phyloP scores from a whole-genome alignment of 2,888 invertebrate species.

The Amphimallon solstitiale region DNA sequence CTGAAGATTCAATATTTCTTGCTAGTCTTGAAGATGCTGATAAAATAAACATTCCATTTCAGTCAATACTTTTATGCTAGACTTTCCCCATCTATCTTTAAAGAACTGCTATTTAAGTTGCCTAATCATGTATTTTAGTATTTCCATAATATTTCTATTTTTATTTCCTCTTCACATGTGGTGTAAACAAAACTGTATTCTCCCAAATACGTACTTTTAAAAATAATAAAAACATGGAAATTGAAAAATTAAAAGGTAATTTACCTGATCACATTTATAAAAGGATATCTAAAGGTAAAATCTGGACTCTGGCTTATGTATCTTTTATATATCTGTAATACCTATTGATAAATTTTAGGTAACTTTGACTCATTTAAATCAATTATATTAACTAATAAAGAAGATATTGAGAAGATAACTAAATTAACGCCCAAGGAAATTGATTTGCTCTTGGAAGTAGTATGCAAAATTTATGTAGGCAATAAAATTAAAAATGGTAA shows the following conservation, averaged over 20 bases:
- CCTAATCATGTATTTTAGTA: too few relatives aligned
- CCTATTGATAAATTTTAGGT: constrained; percentile 48
- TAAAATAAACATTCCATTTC: too few relatives aligned
- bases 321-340: constrained; percentile 1
- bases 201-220: too few relatives aligned
- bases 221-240: constrained; percentile 11
- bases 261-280: constrained; percentile 10
- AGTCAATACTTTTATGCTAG: too few relatives aligned
- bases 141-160: too few relatives aligned
- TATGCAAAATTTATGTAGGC: constrained; percentile 52
- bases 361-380: constrained; percentile 60
- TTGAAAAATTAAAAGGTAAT: constrained; percentile 9
- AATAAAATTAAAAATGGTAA: constrained; percentile 43
- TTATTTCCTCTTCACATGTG: too few relatives aligned
- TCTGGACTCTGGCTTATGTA: too few relatives aligned
- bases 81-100: too few relatives aligned
- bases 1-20: too few relatives aligned
- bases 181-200: not conserved
- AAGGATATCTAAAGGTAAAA: constrained; percentile 12
- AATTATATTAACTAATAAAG: constrained; percentile 59
- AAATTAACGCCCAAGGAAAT: constrained; percentile 61
- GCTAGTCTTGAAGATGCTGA: too few relatives aligned
- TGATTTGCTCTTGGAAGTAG: constrained; percentile 57
- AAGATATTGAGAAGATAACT: constrained; percentile 63
- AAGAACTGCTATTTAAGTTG: too few relatives aligned